These are phyloP conservation scores for Ceratotherium simum DNA, from an alignment of 2,113 vertebrate species.

Conservation along the genomic window DNA sequence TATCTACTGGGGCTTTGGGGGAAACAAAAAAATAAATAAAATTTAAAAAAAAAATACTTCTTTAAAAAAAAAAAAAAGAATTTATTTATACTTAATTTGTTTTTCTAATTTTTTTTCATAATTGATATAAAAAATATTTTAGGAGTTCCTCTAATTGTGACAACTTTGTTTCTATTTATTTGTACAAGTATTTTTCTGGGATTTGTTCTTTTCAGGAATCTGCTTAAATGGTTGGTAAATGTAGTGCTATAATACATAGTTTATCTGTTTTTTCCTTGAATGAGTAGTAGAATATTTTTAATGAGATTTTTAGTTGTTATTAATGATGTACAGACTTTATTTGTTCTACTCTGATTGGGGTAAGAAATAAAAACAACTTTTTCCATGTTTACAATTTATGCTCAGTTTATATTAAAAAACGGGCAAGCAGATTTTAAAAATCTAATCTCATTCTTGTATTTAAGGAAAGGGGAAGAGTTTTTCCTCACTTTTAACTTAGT, in stretches of 20 bases:
- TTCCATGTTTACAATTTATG: not conserved
- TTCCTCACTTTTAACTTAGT: not conserved
- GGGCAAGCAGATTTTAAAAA: not conserved
- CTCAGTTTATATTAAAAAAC: not conserved
- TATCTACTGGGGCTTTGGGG: too few species aligned
- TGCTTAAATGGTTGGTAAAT: not conserved
- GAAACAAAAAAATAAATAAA: too few species aligned
- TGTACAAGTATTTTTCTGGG: not conserved
- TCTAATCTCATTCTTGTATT: not conserved
- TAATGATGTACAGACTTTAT: conserved; percentile 2
- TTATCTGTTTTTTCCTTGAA: not conserved
- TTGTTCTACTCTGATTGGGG: not conserved
- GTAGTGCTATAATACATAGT: not conserved
- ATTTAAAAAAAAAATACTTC: too few species aligned
- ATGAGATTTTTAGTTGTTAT: conserved; percentile 55
- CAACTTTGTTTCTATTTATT: not conserved
- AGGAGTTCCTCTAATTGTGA: not conserved
- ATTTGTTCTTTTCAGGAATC: conserved; percentile 16
- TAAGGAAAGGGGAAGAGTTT: not conserved
- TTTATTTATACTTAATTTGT: conserved; percentile 30
- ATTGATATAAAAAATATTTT: conserved; percentile 1
- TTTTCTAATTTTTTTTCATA: conserved; percentile 33
- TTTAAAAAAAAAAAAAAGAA: too few species aligned
- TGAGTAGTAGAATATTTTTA: conserved; percentile 1
- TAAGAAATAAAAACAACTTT: conserved; percentile 41